phyloP scores from a whole-genome alignment of 2,888 invertebrate species.

The Allacma fusca region DNA sequence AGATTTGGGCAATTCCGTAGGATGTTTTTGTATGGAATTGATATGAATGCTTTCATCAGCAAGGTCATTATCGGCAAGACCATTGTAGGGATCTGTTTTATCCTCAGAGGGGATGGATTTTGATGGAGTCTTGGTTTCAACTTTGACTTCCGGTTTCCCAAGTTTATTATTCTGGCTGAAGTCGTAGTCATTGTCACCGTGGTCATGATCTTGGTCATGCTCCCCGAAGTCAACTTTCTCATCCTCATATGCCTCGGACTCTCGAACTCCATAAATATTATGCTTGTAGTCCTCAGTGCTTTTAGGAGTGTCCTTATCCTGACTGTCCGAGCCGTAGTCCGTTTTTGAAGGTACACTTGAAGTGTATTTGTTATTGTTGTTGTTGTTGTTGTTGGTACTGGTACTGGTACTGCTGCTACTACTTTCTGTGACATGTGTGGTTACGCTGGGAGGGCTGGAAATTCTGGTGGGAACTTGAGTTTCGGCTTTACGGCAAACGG shows the following conservation, averaged over 20 bases:
- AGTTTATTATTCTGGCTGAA: slow-evolving; percentile 4
- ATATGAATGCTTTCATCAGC: slow-evolving; percentile 41
- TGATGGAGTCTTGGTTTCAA: background rate
- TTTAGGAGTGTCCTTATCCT: slow-evolving; percentile 1
- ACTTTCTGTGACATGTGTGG: slow-evolving; percentile 1
- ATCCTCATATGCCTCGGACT: slow-evolving; percentile 23
- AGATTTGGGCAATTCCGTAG: slow-evolving; percentile 28
- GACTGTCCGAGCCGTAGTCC: background rate
- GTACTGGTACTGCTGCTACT: background rate
- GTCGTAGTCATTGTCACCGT: slow-evolving; percentile 35
- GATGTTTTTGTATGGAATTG: slow-evolving; percentile 27
- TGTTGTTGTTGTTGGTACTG: too few relatives aligned
- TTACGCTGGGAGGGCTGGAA: background rate
- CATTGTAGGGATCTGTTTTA: background rate
- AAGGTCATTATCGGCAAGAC: slow-evolving; percentile 32
- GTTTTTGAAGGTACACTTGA: background rate
- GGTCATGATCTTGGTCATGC: slow-evolving; percentile 22
- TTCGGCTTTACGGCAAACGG: slow-evolving; percentile 70
- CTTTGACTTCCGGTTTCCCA: background rate
- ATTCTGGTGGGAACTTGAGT: background rate
- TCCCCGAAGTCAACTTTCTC: slow-evolving; percentile 27
- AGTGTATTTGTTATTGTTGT: background rate
- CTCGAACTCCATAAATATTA: background rate
- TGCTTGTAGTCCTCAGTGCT: slow-evolving; percentile 1
- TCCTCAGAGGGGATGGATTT: background rate